Base-by-base conservation (phyloP, 2,888 invertebrate species). In the Seira sanloemensis region DNA sequence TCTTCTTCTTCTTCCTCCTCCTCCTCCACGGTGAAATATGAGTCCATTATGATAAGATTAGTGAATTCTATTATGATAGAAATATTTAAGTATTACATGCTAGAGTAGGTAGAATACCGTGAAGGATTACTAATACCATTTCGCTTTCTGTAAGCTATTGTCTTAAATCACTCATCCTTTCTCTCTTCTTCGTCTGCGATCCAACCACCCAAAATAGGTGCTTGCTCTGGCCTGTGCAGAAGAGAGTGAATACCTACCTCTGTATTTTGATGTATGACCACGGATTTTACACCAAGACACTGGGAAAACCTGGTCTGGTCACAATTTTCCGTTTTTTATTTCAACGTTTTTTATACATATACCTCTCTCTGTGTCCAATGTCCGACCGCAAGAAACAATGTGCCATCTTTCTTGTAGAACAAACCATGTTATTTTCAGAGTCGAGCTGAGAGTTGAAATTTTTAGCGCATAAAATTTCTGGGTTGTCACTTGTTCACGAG, bases 21-120 rank as follows among this genome's bases (percentile, higher is more conserved):
- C 21, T 24, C 21, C 21, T 2, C 23, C 58, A 71, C 76, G 72
- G 77, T 82, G 77, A 82, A 82, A 82, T 82, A 82, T 82, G 82
- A 82, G 77, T 82, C 82, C 72, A 82, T 82, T 82, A 82, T 82
- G 67, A 82, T 77, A 72, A 82, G 82, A 82, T 82, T 77, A 82
- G 76, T 21, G 73, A 71, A n/a, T n/a, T n/a, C n/a, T n/a, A n/a
- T n/a, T n/a, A n/a, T n/a, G n/a, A n/a, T 46, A 73, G 58, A 1
- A 74, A 74, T 21, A 25, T 67, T 16, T 66, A 58, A 58, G 58
- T 58, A 37, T 27, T 65, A n/a, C 62, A 18, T 37, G 26, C 5
- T 58, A 18, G n/a, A 18, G 5, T 58, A 58, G n/a, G 58, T 58
- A 58, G 58, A 16, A 58, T 58, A 58, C 2, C n/a, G 58, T 68